Percentiles rank a stretch among this genome's conserved stretches.
phyloP scores from a whole-genome alignment of 2,113 vertebrate genomes.

The Neotoma lepida region DNA sequence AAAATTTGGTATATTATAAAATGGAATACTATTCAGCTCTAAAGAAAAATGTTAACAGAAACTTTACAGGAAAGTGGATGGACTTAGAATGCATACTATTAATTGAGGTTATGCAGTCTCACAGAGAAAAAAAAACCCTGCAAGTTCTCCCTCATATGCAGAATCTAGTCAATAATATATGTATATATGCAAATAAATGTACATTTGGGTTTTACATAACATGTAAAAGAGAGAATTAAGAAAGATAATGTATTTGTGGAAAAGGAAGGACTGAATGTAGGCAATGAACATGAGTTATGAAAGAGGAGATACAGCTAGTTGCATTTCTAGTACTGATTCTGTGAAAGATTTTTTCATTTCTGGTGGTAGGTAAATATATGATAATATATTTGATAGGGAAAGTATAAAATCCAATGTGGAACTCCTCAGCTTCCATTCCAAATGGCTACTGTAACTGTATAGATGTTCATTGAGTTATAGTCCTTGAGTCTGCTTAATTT shows the following conservation, averaged over 20 bases:
- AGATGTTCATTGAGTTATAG: background rate
- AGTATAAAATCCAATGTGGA: background rate
- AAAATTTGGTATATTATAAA: background rate
- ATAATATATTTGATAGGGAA: background rate
- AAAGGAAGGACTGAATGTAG: background rate
- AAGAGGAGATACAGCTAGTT: background rate
- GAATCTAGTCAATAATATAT: background rate
- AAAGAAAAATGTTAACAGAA: background rate
- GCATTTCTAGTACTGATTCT: background rate
- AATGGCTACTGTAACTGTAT: background rate
- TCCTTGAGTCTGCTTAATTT: background rate
- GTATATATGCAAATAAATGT: background rate
- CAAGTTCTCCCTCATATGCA: background rate
- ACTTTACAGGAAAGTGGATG: background rate
- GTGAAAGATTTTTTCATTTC: background rate
- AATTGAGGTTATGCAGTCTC: background rate
- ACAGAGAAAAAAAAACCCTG: background rate
- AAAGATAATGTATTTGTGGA: background rate
- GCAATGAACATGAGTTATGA: background rate
- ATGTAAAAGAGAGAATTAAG: background rate
- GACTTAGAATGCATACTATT: background rate
- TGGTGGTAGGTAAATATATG: background rate
- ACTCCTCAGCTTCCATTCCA: background rate
- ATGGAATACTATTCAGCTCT: background rate
- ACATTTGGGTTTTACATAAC: background rate